These are phyloP conservation scores for Tribolium castaneum DNA, from an alignment of 1,140 invertebrate genomes.

Conservation along the genomic window DNA sequence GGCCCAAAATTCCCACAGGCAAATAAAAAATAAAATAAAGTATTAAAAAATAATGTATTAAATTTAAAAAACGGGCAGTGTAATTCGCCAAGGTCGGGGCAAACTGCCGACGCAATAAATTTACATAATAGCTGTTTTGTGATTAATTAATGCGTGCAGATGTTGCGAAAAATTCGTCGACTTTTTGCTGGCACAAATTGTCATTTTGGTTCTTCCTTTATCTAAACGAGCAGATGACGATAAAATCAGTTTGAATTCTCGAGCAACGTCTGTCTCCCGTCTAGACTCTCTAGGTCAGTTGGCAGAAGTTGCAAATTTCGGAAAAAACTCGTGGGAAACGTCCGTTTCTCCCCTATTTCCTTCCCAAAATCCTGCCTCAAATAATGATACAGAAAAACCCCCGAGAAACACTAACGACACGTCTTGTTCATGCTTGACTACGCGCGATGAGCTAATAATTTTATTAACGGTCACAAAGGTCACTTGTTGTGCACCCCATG, in stretches of 20 bases:
- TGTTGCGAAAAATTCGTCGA: neutral
- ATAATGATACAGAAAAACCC: conserved; percentile 26
- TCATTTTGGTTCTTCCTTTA: neutral
- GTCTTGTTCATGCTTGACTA: conserved; percentile 2
- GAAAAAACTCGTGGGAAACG: neutral
- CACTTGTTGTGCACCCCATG: conserved; percentile 4
- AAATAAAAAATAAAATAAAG: no score
- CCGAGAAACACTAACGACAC: neutral
- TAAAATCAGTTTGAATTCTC: no score
- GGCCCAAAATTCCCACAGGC: neutral
- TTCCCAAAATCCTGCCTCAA: neutral
- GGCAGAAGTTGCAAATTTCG: neutral
- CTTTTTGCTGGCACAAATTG: neutral
- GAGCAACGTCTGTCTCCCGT: neutral
- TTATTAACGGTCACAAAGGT: conserved; percentile 5
- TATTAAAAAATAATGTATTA: no score
- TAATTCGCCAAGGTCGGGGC: neutral
- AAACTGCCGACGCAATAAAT: neutral
- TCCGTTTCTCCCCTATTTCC: conserved; percentile 21
- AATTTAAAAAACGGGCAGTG: no score
- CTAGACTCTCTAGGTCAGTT: neutral
- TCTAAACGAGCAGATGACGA: neutral
- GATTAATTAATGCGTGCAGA: conserved; percentile 5
- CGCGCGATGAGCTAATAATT: neutral
- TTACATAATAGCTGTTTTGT: conserved; percentile 5